phyloP scores from a whole-genome alignment of 2,888 invertebrate species.

The Ormyrus thymus region DNA sequence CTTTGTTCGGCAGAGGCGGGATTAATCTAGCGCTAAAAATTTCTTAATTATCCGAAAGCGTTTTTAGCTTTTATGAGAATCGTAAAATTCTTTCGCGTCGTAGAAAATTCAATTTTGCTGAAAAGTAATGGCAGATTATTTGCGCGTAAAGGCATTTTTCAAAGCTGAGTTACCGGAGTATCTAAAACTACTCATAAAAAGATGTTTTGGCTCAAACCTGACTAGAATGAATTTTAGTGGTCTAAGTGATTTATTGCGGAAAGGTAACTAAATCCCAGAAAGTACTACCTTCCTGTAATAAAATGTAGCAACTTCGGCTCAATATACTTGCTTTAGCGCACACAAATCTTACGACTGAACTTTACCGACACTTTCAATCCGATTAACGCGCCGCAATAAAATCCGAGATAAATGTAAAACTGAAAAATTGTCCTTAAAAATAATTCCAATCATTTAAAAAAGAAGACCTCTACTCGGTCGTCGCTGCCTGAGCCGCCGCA shows the following conservation, averaged over 20 bases:
- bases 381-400: conserved; percentile 4
- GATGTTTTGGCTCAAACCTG: too few relatives aligned
- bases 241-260: conserved; percentile 31
- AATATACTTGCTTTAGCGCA: conserved; percentile 13
- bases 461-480: too few relatives aligned
- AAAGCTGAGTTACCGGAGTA: too few relatives aligned
- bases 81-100: not conserved
- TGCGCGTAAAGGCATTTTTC: too few relatives aligned
- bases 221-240: conserved; percentile 16
- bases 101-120: not conserved
- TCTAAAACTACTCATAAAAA: too few relatives aligned
- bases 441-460: too few relatives aligned
- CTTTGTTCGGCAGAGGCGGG: too few relatives aligned
- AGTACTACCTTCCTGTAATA: conserved; percentile 25
- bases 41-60: too few relatives aligned
- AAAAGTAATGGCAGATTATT: not conserved
- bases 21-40: too few relatives aligned
- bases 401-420: conserved; percentile 1
- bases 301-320: conserved; percentile 6
- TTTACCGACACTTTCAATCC: conserved; percentile 1
- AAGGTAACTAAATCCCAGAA: conserved; percentile 31
- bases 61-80: too few relatives aligned
- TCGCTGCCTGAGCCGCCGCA: too few relatives aligned
- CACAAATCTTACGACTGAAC: conserved; percentile 23
- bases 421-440: not conserved